Evolutionary conservation across 2,797 vertebrate species (phyloP), one percentile per base, ranked within the genome.

Genomic region (Pampus argenteus): DNA sequence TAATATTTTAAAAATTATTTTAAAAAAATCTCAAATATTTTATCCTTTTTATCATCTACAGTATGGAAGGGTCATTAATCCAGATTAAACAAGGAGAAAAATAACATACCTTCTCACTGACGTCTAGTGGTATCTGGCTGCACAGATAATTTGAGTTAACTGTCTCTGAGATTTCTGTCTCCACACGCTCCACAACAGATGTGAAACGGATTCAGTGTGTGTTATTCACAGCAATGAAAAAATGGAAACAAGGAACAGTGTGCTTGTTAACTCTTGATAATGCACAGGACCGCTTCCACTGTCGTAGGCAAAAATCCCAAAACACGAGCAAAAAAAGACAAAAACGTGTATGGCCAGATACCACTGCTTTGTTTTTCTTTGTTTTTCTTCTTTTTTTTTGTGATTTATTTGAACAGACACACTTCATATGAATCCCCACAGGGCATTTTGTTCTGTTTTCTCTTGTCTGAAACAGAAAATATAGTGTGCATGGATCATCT

Each of bases 401-500:
- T n/a, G 45, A 50, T 62, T 56, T 52, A 15, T 10, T 42, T 50
- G 20, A 62, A 28, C 17, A 2, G 1, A 50, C 5, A 36, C 9
- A 18, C 25, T 51, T 22, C 51, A 4, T 7, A 26, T 48, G 20
- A 42, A 31, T 9, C 11, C 4, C 20, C 18, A 25, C 3, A 49
- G 20, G 9, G 59, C 11, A 23, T 66, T 63, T 67, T 1, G 4
- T 20, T 64, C 47, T 9, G 13, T 74, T 68, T 78, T 50, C 6
- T 17, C 22, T 54, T 28, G n/a, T 69, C 72, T 66, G 7, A 64
- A 66, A 22, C 20, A 57, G 17, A 81, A 83, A 57, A 62, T 58
- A 52, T 40, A n/a, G 10, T 17, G 36, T 64, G 17, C 47, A 61
- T 17, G 34, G 38, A n/a, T 54, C 34, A 73, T 56, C 45, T 26